Percentiles rank a stretch among this genome's conserved stretches.
phyloP scores from a whole-genome alignment of 1,140 invertebrate species.

The Sitobion miscanthi region DNA sequence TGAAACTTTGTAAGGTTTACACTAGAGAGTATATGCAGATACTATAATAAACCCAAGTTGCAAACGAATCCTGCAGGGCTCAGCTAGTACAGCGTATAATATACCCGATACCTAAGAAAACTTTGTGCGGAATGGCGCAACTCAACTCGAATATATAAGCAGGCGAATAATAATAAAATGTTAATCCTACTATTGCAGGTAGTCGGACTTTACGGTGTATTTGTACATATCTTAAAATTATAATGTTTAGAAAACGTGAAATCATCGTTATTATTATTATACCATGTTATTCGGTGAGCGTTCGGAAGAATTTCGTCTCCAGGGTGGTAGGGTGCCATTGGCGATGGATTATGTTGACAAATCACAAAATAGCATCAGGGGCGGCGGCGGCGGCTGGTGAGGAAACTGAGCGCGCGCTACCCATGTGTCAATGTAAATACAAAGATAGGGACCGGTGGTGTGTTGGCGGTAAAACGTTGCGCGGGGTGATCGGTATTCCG shows the following conservation, averaged over 20 bases:
- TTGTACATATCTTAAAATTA: not conserved
- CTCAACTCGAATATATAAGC: too few species aligned
- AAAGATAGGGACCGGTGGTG: not conserved
- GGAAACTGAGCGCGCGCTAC: not conserved
- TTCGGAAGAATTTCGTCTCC: not conserved
- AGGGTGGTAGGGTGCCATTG: not conserved
- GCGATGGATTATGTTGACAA: conserved; percentile 42
- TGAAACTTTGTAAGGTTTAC: too few species aligned
- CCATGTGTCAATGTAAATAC: conserved; percentile 31
- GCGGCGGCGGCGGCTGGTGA: not conserved
- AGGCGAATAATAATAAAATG: not conserved
- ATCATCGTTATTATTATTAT: not conserved
- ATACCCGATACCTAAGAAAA: too few species aligned
- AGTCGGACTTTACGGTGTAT: not conserved
- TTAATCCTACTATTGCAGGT: not conserved
- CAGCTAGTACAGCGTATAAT: too few species aligned
- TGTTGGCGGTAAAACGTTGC: not conserved
- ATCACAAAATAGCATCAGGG: conserved; percentile 53
- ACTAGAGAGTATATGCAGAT: too few species aligned
- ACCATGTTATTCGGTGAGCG: not conserved
- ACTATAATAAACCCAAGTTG: too few species aligned
- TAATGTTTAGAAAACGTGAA: not conserved
- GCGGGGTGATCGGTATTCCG: not conserved
- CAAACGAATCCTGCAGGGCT: too few species aligned
- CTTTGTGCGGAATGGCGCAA: too few species aligned